These are phyloP conservation scores for Apamea monoglypha DNA, from an alignment of 2,888 invertebrate genomes.

Conservation along the genomic window DNA sequence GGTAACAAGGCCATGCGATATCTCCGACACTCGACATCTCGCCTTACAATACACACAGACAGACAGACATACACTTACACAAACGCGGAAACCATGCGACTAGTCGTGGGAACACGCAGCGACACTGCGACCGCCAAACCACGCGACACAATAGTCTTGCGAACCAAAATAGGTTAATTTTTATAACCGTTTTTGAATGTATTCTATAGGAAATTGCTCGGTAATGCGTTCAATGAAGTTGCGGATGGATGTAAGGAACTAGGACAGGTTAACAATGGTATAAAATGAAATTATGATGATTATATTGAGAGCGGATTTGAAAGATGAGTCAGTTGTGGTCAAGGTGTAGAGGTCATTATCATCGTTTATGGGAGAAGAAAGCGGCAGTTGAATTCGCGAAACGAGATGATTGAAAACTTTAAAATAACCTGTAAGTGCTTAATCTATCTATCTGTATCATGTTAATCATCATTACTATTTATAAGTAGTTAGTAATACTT, in stretches of 20 bases:
- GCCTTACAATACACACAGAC: constrained; percentile 21
- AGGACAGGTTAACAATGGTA: constrained; percentile 40
- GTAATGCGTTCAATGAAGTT: constrained; percentile 52
- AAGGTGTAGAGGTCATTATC: constrained; percentile 32
- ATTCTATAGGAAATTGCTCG: constrained; percentile 49
- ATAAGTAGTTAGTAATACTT: too few species aligned
- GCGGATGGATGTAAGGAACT: constrained; percentile 30
- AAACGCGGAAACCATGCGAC: constrained; percentile 32
- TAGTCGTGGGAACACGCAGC: constrained; percentile 65
- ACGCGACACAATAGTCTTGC: constrained; percentile 56
- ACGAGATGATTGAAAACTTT: not conserved
- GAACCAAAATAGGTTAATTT: constrained; percentile 61
- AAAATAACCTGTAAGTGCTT: not conserved
- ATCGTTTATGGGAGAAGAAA: constrained; percentile 9
- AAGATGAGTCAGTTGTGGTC: constrained; percentile 14
- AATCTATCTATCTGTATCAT: too few species aligned
- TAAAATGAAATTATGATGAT: constrained; percentile 29
- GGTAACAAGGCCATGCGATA: constrained; percentile 54
- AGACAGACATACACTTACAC: constrained; percentile 15
- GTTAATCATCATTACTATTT: too few species aligned
- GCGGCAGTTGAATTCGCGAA: not conserved
- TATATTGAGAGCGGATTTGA: constrained; percentile 21
- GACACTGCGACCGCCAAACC: constrained; percentile 57
- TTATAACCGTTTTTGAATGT: constrained; percentile 55
- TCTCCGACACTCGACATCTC: constrained; percentile 28